Base-by-base conservation (phyloP, 1,140 invertebrate species). In the Heliothis subflexa region DNA sequence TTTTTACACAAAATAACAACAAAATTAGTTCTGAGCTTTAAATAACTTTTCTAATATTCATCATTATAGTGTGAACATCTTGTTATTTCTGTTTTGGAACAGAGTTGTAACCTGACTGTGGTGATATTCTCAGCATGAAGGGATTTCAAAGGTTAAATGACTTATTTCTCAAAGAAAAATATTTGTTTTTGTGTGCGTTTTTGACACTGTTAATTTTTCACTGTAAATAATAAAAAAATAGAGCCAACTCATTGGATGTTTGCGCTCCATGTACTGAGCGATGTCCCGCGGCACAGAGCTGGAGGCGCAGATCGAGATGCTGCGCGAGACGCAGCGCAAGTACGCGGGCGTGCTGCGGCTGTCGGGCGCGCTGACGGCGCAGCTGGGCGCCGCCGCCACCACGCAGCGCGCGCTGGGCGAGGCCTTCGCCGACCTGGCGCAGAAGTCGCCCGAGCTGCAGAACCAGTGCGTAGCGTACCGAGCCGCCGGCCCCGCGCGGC, bases 391-490 rank as follows among this genome's bases (percentile, higher is more conserved):
- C 95, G 83, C 95, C 97, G 78, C 97, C 96, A 11, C 97, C 81
- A 91, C 93, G 79, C 95, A 97, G 95, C 96, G 97, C 89, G 96
- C 96, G 52, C 95, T 99, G 28, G 97, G 97, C 0, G 98, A 98
- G 88, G 97, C 97, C n/a, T 99, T 99, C 93, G 97, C 98, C n/a
- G 98, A 99, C 86, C 93, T 99, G 61, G 97, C 98, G 54, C 98
- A 99, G 94, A 98, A 98, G 94, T 98, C 98, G 49, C 98, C 98
- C 0, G 98, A 99, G 90, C 95, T 99, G 55, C 98, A 99, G 93
- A 97, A 99, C 88, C 91, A 92, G 89, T 91, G 0, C 72, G 86
- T 84, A 3, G 28, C 33, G n/a, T n/a, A n/a, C 18, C 12, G 11
- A 12, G 25, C 25, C 0, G 21, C 21, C 21, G 21, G 21, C 21